phyloP scores from a whole-genome alignment of 2,888 invertebrate genomes.

The Philaethria dido region DNA sequence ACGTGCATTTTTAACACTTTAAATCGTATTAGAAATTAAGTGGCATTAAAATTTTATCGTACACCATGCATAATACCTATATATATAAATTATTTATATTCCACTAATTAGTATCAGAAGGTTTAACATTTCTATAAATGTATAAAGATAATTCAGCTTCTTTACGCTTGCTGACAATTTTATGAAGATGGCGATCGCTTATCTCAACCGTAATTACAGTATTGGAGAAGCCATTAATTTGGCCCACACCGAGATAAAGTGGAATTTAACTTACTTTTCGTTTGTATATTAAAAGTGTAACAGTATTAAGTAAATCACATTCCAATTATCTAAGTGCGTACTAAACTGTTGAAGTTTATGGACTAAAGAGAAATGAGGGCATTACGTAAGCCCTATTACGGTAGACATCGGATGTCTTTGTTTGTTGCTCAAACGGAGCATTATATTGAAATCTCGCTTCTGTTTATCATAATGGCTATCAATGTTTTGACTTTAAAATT shows the following conservation, averaged over 20 bases:
- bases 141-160: slow-evolving; percentile 8
- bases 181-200: slow-evolving; percentile 28
- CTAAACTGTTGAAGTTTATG: slow-evolving; percentile 39
- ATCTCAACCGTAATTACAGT: slow-evolving; percentile 20
- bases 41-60: not conserved
- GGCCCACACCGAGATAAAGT: slow-evolving; percentile 21
- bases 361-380: slow-evolving; percentile 33
- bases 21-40: not conserved
- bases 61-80: not conserved
- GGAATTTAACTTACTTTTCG: slow-evolving; percentile 27
- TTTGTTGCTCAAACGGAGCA: slow-evolving; percentile 35
- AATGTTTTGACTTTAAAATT: slow-evolving; percentile 15
- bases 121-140: not conserved
- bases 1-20: not conserved
- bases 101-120: slow-evolving; percentile 4
- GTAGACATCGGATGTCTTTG: slow-evolving; percentile 39
- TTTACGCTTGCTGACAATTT: slow-evolving; percentile 23
- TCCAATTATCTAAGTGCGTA: slow-evolving; percentile 40
- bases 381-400: slow-evolving; percentile 40
- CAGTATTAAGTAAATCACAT: slow-evolving; percentile 35
- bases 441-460: slow-evolving; percentile 27
- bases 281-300: slow-evolving; percentile 36
- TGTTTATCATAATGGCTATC: slow-evolving; percentile 18
- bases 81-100: not conserved
- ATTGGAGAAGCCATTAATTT: slow-evolving; percentile 25